A percentile compares a stretch with the other conserved stretches of the same genome.
These are phyloP conservation scores for Leucoraja ocellata DNA, from an alignment of 2,797 vertebrate genomes.

Conservation along the genomic window DNA sequence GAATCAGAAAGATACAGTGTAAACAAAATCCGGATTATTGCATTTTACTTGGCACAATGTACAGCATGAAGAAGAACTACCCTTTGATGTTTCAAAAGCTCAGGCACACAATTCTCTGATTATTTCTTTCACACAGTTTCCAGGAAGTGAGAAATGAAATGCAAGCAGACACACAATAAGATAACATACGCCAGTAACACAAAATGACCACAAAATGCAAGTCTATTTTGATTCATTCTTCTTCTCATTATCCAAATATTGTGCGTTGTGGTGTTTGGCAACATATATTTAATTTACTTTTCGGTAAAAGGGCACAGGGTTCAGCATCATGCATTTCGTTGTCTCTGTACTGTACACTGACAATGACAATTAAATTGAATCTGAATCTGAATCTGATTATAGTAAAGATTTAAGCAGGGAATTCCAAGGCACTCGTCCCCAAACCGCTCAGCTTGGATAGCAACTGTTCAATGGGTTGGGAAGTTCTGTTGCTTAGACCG, in stretches of 20 bases:
- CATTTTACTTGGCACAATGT: slow-evolving; percentile 14
- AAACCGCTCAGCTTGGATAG: neutral
- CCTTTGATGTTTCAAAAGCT: slow-evolving; percentile 32
- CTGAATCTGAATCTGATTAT: too few species aligned
- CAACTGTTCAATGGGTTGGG: too few species aligned
- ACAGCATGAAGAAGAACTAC: neutral
- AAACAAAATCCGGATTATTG: slow-evolving; percentile 28
- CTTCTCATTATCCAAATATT: neutral
- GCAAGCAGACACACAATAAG: neutral
- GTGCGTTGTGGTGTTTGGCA: neutral
- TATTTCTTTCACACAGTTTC: slow-evolving; percentile 32
- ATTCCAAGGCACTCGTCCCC: neutral
- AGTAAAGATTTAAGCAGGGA: neutral
- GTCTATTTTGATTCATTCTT: slow-evolving; percentile 17
- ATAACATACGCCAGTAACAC: slow-evolving; percentile 26
- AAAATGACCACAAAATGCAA: neutral
- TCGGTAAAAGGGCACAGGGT: neutral
- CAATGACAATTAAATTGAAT: too few species aligned
- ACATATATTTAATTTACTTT: neutral
- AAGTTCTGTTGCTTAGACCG: too few species aligned
- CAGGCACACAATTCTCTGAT: slow-evolving; percentile 32
- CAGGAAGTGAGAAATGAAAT: slow-evolving; percentile 12
- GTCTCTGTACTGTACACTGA: too few species aligned
- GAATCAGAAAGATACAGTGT: slow-evolving; percentile 14
- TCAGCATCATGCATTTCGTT: neutral